Evolutionary conservation across 2,888 invertebrate genomes (phyloP), one percentile per base, ranked within the genome.

Genomic region (Chloroclysta siterata): DNA sequence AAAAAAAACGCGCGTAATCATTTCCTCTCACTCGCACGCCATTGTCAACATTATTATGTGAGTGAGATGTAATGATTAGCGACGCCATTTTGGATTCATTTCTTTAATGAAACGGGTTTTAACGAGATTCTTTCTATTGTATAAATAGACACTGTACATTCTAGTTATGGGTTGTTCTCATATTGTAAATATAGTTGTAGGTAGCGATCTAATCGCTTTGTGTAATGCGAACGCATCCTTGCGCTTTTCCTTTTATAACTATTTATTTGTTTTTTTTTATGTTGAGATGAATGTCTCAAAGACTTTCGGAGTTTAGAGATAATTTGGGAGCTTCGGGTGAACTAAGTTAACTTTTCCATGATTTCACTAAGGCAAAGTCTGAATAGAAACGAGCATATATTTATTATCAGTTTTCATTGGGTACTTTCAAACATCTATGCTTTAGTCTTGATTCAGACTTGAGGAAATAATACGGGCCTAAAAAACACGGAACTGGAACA

Each of bases 121-220:
- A 69, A 71, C 72, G 80, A 82, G 80, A 82, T 79, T 80, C 71
- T 68, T 72, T 62, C 47, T 75, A 71, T 33, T 84, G 79, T 87
- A 84, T 82, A 55, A 39, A 53, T 53, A 87, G 81, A 82, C 72
- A 78, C 77, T 89, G 85, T 89, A 86, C 80, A 80, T 70, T 68
- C 39, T 66, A 73, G 72, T 75, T 81, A 10, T 82, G 79, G 71
- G 73, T 71, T 63, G 75, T 77, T 78, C 79, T 82, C 88, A 84
- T 82, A 10, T 28, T 90, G 90, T 91, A 90, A 77, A 90, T 91
- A 90, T 89, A 89, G 84, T 68, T 60, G 68, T 81, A 82, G 77
- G 78, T 69, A 72, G 88, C 88, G 81, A 89, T 90, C 58, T 80
- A 70, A 82, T 82, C 82, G 81, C 81, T 77, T 74, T 62, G 69